Evolutionary conservation across 2,888 invertebrate genomes (phyloP).

Genomic region (Abrostola triplasia): DNA sequence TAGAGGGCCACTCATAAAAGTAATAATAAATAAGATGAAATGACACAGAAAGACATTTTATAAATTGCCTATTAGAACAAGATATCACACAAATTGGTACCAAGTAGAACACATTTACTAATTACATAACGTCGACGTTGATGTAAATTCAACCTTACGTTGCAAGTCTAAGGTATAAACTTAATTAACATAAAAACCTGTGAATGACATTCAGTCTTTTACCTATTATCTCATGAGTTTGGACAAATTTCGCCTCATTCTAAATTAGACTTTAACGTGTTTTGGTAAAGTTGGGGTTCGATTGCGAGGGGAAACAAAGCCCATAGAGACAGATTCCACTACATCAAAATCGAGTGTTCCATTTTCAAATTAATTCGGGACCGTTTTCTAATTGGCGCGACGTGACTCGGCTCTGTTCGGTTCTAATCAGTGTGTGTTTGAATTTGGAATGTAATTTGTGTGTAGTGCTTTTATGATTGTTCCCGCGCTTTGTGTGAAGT

Average conservation of each 20-base stretch:
- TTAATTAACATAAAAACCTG: conserved; percentile 54
- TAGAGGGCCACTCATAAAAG: conserved; percentile 29
- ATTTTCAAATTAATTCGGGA: conserved; percentile 86
- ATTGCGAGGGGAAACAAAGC: conserved; percentile 44
- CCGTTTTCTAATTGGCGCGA: conserved; percentile 86
- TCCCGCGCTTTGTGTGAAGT: conserved; percentile 63
- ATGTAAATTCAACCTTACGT: conserved; percentile 45
- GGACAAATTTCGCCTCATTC: conserved; percentile 23
- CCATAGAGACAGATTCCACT: conserved; percentile 78
- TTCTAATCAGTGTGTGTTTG: conserved; percentile 81
- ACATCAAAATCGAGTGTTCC: conserved; percentile 87
- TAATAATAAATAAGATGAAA: conserved; percentile 42
- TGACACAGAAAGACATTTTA: conserved; percentile 47
- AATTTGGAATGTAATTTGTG: conserved; percentile 81
- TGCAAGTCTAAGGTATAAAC: conserved; percentile 52
- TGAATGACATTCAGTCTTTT: conserved; percentile 67
- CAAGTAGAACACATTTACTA: conserved; percentile 66
- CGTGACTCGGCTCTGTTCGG: conserved; percentile 81
- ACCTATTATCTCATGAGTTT: conserved; percentile 59
- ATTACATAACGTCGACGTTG: conserved; percentile 55
- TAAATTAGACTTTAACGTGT: conserved; percentile 39
- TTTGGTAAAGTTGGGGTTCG: conserved; percentile 45
- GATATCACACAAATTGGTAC: conserved; percentile 56
- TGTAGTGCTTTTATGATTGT: conserved; percentile 72
- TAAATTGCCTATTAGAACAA: conserved; percentile 54